A percentile compares a stretch with the other conserved stretches of the same genome.
These are phyloP conservation scores for Cephalophus harveyi DNA, from an alignment of 2,113 vertebrate genomes.

Conservation along the genomic window DNA sequence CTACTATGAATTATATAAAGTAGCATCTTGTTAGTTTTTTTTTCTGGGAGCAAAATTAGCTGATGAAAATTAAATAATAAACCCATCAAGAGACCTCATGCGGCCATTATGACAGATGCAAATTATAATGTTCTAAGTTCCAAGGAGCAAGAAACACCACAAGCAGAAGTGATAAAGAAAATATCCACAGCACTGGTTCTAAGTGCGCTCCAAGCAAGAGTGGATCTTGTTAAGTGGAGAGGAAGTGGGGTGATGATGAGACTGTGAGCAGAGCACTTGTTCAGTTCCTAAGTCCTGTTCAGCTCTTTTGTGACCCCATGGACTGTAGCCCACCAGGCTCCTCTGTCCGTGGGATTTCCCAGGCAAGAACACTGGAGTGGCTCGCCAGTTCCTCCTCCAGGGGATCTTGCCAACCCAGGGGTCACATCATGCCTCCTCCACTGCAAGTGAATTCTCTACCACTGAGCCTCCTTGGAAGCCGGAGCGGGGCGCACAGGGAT, in stretches of 20 bases:
- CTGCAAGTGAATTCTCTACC: neutral
- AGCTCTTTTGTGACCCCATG: neutral
- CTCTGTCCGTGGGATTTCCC: neutral
- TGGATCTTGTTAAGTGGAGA: neutral
- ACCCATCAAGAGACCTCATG: neutral
- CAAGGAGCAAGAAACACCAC: neutral
- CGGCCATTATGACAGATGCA: neutral
- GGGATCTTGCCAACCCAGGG: neutral
- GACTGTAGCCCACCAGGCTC: neutral
- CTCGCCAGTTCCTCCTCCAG: neutral
- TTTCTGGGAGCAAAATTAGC: neutral
- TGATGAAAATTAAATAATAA: neutral
- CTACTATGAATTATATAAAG: neutral
- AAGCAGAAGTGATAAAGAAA: neutral
- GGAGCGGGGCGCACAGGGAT: neutral
- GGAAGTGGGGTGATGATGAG: accelerated
- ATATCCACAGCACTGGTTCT: accelerated
- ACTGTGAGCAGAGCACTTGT: neutral
- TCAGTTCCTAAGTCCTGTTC: neutral
- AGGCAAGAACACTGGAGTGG: neutral
- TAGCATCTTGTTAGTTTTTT: neutral
- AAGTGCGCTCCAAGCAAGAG: neutral
- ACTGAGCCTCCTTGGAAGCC: neutral
- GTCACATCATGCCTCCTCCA: neutral
- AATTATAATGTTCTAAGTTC: neutral